phyloP scores from a whole-genome alignment of 2,113 vertebrate genomes.

The Gallinago paraguaiae region DNA sequence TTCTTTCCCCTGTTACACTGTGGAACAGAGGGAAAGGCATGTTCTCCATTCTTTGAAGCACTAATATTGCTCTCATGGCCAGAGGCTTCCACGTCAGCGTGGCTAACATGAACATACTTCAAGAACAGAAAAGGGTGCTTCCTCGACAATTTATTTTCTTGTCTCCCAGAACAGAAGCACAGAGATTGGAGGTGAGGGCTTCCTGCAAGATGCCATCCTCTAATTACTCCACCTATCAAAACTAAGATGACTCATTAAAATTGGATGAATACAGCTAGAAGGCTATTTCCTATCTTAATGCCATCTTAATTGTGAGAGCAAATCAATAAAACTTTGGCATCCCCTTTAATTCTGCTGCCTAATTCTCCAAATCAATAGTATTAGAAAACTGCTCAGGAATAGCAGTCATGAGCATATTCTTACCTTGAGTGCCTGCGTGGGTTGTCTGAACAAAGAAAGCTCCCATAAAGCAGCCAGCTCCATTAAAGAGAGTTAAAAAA shows the following conservation, averaged over 20 bases:
- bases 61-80: not conserved
- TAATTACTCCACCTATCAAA: slow-evolving; percentile 74
- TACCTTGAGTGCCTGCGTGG: slow-evolving; percentile 86
- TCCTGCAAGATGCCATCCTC: slow-evolving; percentile 60
- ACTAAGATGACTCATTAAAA: slow-evolving; percentile 73
- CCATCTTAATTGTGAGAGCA: slow-evolving; percentile 77
- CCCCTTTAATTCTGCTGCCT: slow-evolving; percentile 42
- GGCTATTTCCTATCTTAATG: slow-evolving; percentile 75
- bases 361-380: slow-evolving; percentile 60
- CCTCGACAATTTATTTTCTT: not conserved
- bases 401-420: not conserved
- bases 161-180: not conserved
- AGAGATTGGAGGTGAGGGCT: not conserved
- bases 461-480: slow-evolving; percentile 86
- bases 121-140: not conserved
- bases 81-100: accelerated
- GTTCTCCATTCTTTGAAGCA: not conserved
- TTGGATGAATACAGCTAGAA: slow-evolving; percentile 73
- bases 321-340: slow-evolving; percentile 74
- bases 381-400: slow-evolving; percentile 16
- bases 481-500: slow-evolving; percentile 87
- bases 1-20: accelerated
- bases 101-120: accelerated
- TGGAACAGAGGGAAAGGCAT: not conserved
- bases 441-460: slow-evolving; percentile 83